Conservation (phyloP, 2,797 vertebrate species). For the Sebastes minor region DNA sequence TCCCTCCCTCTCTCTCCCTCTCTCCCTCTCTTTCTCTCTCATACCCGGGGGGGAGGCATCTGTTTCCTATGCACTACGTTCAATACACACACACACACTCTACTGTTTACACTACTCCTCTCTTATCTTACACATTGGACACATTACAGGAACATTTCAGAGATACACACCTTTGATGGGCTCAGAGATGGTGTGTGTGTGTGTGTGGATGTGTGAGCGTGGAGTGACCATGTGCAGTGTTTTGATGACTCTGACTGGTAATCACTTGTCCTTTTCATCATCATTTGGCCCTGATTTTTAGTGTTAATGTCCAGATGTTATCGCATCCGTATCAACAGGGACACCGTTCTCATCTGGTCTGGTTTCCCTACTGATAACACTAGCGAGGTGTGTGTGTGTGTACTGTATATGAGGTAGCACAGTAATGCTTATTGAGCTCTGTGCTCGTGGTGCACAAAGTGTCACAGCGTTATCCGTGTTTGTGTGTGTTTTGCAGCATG, state of each 20-base stretch:
- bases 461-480: background rate
- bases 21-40: background rate
- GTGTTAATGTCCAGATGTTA: conserved; percentile 57
- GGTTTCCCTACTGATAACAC: conserved; percentile 45
- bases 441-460: background rate
- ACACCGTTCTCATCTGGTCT: conserved; percentile 48
- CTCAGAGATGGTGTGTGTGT: background rate
- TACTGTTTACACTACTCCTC: conserved; percentile 53
- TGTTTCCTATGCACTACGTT: conserved; percentile 71
- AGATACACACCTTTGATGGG: conserved; percentile 55
- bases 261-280: conserved; percentile 39
- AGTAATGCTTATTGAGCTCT: conserved; percentile 1
- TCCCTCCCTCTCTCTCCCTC: too few species aligned
- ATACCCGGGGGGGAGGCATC: conserved; percentile 63
- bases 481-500: background rate
- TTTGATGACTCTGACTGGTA: conserved; percentile 50
- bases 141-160: conserved; percentile 47
- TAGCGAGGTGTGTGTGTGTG: background rate
- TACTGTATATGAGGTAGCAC: background rate
- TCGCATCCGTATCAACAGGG: conserved; percentile 49
- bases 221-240: conserved; percentile 31
- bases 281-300: conserved; percentile 47
- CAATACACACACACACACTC: conserved; percentile 19
- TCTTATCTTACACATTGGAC: conserved; percentile 61
- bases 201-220: background rate